phyloP scores from a whole-genome alignment of 2,797 vertebrate genomes.

The Tokudaia tokunoshimensis region DNA sequence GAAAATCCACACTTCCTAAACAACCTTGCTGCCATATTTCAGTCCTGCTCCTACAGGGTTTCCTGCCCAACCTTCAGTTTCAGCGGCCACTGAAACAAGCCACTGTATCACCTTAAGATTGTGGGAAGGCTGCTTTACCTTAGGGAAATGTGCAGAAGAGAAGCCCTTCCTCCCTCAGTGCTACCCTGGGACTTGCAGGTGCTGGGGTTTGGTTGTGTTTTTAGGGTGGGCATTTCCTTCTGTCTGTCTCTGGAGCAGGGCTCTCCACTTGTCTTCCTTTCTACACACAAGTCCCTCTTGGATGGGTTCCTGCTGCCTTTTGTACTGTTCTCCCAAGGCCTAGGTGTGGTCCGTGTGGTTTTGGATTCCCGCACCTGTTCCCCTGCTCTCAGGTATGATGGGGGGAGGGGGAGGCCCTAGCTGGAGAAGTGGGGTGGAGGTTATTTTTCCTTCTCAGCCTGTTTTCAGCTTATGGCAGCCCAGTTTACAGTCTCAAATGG shows the following conservation, averaged over 20 bases:
- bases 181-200: background rate
- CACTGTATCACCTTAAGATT: constrained; percentile 58
- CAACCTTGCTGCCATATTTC: constrained; percentile 27
- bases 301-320: constrained; percentile 92
- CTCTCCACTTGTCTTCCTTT: constrained; percentile 91
- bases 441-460: background rate
- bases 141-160: constrained; percentile 47
- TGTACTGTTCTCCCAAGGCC: constrained; percentile 91
- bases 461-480: background rate
- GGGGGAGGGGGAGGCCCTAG: background rate
- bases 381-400: constrained; percentile 89
- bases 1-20: constrained; percentile 42
- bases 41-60: constrained; percentile 21
- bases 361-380: constrained; percentile 85
- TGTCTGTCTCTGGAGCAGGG: constrained; percentile 84
- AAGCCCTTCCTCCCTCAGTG: background rate
- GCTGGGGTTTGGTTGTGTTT: background rate
- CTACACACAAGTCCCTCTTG: constrained; percentile 90
- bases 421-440: background rate
- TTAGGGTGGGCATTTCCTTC: background rate
- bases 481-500: background rate
- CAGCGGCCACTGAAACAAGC: background rate
- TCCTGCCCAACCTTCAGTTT: constrained; percentile 64
- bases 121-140: constrained; percentile 28
- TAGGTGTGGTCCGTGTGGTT: constrained; percentile 92